Percentiles rank a stretch among this genome's conserved stretches.
Conservation (phyloP, 1,140 invertebrate species). For the Drosophila saltans region DNA sequence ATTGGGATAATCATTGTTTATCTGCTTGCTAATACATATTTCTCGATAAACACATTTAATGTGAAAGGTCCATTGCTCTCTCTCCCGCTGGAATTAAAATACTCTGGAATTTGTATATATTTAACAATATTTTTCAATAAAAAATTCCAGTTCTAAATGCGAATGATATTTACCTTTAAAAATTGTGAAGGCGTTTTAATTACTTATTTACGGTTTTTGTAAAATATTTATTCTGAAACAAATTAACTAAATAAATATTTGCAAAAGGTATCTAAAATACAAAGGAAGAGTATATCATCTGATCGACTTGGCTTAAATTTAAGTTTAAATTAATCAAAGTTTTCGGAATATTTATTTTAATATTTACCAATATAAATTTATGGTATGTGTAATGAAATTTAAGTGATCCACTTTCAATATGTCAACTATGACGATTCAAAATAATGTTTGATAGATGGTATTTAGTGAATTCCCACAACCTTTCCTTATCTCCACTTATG, state of each 20-base stretch:
- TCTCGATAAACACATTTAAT: not conserved
- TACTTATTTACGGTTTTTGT: constrained; percentile 1
- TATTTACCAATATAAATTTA: too few relatives aligned
- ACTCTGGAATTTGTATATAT: constrained; percentile 9
- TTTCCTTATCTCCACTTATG: not conserved
- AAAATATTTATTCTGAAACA: not conserved
- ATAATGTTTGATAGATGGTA: not conserved
- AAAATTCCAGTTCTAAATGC: constrained; percentile 15
- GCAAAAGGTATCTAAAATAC: not conserved
- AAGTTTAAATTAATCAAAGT: too few relatives aligned
- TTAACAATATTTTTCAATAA: constrained; percentile 4
- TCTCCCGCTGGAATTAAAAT: not conserved
- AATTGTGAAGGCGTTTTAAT: constrained; percentile 6
- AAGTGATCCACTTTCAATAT: not conserved
- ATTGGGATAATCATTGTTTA: not conserved
- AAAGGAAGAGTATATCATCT: not conserved
- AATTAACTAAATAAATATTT: not conserved
- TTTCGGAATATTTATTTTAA: too few relatives aligned
- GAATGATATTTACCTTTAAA: constrained; percentile 6
- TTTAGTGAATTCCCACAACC: not conserved
- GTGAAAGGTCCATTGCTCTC: constrained; percentile 5
- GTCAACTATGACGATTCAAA: not conserved
- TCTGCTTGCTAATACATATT: constrained; percentile 12
- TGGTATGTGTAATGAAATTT: not conserved
- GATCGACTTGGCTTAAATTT: not conserved